phyloP scores from a whole-genome alignment of 2,888 invertebrate genomes.

The Fragum sueziense region DNA sequence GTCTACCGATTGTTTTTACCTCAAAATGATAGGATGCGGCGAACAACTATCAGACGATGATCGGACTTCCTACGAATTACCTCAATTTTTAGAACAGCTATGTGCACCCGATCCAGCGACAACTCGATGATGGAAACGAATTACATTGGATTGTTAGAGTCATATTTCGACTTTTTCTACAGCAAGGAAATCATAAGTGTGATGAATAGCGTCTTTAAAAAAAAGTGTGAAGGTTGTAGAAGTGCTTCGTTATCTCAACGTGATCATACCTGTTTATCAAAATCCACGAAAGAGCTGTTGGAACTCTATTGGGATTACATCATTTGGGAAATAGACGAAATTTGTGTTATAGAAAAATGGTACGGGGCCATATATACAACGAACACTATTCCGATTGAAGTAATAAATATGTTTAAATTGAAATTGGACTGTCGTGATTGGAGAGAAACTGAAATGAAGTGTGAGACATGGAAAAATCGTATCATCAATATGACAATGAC shows the following conservation, averaged over 20 bases:
- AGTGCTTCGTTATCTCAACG: slow-evolving; percentile 30
- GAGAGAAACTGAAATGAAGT: slow-evolving; percentile 52
- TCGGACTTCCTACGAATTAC: background rate
- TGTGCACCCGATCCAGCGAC: no score
- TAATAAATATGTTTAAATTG: slow-evolving; percentile 39
- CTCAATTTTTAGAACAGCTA: background rate
- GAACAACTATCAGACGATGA: background rate
- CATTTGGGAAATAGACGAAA: slow-evolving; percentile 35
- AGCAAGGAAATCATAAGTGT: slow-evolving; percentile 36
- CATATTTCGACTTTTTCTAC: slow-evolving; percentile 52
- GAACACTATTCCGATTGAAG: slow-evolving; percentile 10
- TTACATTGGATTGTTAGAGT: slow-evolving; percentile 42
- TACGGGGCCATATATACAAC: slow-evolving; percentile 18
- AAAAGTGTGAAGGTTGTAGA: slow-evolving; percentile 38
- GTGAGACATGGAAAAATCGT: slow-evolving; percentile 27
- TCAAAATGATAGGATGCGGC: slow-evolving; percentile 25
- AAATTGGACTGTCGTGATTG: slow-evolving; percentile 44
- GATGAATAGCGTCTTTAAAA: slow-evolving; percentile 31
- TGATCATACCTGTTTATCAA: slow-evolving; percentile 36
- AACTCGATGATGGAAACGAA: slow-evolving; percentile 34
- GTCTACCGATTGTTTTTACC: slow-evolving; percentile 21
- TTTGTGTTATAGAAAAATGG: slow-evolving; percentile 35
- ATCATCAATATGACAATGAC: slow-evolving; percentile 35
- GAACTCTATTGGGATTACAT: slow-evolving; percentile 43
- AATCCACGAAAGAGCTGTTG: slow-evolving; percentile 36